A percentile compares a stretch with the other conserved stretches of the same genome.
These are phyloP conservation scores for Poecilia gillii DNA, from an alignment of 2,797 vertebrate genomes.

Conservation along the genomic window DNA sequence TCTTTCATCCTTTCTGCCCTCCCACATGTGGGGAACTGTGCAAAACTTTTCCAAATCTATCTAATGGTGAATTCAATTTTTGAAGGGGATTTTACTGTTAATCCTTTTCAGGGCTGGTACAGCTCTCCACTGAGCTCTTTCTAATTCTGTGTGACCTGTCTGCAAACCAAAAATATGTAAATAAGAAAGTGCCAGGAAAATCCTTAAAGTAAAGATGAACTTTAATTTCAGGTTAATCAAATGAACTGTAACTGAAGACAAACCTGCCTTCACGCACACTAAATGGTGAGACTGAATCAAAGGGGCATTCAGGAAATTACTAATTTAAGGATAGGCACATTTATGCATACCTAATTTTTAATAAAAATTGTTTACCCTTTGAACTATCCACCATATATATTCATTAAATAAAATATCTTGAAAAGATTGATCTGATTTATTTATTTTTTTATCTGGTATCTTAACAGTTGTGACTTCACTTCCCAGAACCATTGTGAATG, in stretches of 20 bases:
- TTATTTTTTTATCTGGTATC: background rate
- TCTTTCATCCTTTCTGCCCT: background rate
- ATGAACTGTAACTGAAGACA: background rate
- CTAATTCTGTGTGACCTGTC: background rate
- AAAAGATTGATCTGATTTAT: background rate
- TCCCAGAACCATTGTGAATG: background rate
- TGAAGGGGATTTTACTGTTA: background rate
- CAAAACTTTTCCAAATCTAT: background rate
- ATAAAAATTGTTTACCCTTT: background rate
- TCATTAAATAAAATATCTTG: background rate
- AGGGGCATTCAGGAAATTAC: background rate
- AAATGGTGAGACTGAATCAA: background rate
- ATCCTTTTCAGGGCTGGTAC: background rate
- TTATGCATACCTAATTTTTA: background rate
- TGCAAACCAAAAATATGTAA: background rate
- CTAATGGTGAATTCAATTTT: background rate
- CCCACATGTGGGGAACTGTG: background rate
- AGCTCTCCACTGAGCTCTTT: background rate
- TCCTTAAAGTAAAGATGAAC: background rate
- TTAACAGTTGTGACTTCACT: background rate
- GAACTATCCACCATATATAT: background rate
- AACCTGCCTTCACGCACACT: background rate
- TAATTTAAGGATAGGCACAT: background rate
- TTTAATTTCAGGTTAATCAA: background rate
- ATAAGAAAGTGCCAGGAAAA: background rate